These are phyloP conservation scores for Lordiphosa mommai DNA, from an alignment of 1,140 invertebrate species.

Conservation along the genomic window DNA sequence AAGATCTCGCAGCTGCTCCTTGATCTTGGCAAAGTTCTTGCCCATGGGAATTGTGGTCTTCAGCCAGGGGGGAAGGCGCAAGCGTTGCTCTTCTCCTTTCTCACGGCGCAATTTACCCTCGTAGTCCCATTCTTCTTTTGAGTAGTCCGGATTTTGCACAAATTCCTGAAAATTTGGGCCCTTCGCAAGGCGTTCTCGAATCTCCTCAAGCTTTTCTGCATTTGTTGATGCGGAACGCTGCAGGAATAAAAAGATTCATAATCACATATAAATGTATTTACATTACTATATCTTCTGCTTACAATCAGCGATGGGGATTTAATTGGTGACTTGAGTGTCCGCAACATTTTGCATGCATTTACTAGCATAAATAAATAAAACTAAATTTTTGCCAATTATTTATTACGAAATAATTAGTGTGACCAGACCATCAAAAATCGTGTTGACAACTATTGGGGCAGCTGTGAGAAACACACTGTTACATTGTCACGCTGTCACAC, in stretches of 20 bases:
- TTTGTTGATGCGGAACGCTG: conserved; percentile 56
- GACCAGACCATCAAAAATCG: too few relatives aligned
- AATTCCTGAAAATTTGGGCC: conserved; percentile 86
- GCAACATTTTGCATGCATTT: background rate
- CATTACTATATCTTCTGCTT: background rate
- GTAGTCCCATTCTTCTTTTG: conserved; percentile 84
- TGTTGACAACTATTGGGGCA: too few relatives aligned
- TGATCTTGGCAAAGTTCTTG: conserved; percentile 91
- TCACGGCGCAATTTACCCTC: conserved; percentile 91
- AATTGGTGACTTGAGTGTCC: conserved; percentile 3
- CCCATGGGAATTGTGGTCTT: conserved; percentile 97
- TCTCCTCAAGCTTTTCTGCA: conserved; percentile 80
- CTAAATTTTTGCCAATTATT: background rate
- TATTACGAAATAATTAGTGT: conserved; percentile 2
- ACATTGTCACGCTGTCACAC: too few relatives aligned
- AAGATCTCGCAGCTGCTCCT: conserved; percentile 91
- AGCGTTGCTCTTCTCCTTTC: conserved; percentile 89
- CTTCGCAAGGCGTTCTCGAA: conserved; percentile 82
- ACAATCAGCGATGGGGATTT: background rate
- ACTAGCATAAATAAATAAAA: background rate
- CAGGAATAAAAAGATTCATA: background rate
- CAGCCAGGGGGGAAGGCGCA: conserved; percentile 97
- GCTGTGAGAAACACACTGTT: too few relatives aligned
- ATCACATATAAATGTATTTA: too few relatives aligned
- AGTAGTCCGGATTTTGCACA: conserved; percentile 79